A percentile compares a stretch with the other conserved stretches of the same genome.
Evolutionary conservation across 1,140 invertebrate genomes (phyloP).

Genomic region (Brachionus rotundiformis): DNA sequence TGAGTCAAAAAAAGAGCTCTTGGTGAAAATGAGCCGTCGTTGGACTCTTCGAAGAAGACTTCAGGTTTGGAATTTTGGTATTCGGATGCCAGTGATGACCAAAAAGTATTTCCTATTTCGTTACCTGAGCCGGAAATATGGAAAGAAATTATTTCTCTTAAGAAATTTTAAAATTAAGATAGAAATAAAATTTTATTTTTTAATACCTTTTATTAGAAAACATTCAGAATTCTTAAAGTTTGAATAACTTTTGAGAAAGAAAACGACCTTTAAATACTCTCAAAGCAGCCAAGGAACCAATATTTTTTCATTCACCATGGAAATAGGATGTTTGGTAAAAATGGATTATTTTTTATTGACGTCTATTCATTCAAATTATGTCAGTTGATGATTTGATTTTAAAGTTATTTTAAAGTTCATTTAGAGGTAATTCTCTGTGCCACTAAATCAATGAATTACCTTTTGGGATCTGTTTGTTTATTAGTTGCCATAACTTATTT

Average conservation of each 20-base stretch:
- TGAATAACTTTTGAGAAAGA: background rate
- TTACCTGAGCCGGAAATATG: background rate
- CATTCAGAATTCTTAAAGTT: background rate
- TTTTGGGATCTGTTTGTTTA: no score
- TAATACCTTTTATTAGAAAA: background rate
- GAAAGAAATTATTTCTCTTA: constrained; percentile 20
- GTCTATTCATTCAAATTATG: background rate
- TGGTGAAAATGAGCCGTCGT: background rate
- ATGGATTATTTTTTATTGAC: background rate
- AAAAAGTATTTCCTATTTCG: constrained; percentile 1
- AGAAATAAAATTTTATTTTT: background rate
- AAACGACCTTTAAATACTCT: background rate
- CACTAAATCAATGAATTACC: no score
- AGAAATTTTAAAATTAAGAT: background rate
- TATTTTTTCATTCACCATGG: background rate
- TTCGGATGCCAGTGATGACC: background rate
- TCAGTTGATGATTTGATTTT: background rate
- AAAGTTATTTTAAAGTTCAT: no score
- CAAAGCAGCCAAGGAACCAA: no score
- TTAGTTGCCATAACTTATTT: no score
- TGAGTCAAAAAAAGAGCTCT: constrained; percentile 13
- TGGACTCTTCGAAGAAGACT: background rate
- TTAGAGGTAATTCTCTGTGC: no score
- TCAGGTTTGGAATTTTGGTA: background rate
- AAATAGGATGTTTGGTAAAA: background rate